Conservation (phyloP, 2,888 invertebrate species). For the Diabrotica balteata region DNA sequence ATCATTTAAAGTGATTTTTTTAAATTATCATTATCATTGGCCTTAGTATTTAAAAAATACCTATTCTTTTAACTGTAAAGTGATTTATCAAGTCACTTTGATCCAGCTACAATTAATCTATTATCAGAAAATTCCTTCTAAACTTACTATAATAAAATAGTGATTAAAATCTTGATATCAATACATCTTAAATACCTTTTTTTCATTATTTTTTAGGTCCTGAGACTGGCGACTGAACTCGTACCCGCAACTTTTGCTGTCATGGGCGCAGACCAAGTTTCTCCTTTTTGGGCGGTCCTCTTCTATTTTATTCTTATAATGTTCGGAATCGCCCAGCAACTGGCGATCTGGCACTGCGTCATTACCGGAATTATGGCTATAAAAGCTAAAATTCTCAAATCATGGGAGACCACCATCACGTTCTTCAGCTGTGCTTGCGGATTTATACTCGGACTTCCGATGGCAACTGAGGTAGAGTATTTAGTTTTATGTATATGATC, state of each 20-base stretch:
- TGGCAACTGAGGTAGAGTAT: conserved; percentile 79
- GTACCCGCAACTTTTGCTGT: conserved; percentile 85
- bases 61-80: too few species aligned
- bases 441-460: conserved; percentile 81
- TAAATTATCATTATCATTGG: too few species aligned
- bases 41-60: too few species aligned
- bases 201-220: conserved; percentile 59
- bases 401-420: conserved; percentile 84
- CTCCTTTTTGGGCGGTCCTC: conserved; percentile 88
- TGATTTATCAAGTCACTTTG: too few species aligned
- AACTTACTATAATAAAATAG: too few species aligned
- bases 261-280: conserved; percentile 76
- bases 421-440: conserved; percentile 85
- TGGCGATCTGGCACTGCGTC: conserved; percentile 91
- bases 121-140: too few species aligned
- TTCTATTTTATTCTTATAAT: conserved; percentile 85
- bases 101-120: too few species aligned
- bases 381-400: conserved; percentile 72
- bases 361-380: conserved; percentile 84
- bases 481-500: not conserved
- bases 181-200: too few species aligned
- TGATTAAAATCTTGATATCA: too few species aligned
- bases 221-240: conserved; percentile 87
- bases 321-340: conserved; percentile 87
- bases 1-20: too few species aligned